Evolutionary conservation across 2,888 invertebrate species (phyloP), one percentile per base, ranked within the genome.

Genomic region (Chirona hameri): DNA sequence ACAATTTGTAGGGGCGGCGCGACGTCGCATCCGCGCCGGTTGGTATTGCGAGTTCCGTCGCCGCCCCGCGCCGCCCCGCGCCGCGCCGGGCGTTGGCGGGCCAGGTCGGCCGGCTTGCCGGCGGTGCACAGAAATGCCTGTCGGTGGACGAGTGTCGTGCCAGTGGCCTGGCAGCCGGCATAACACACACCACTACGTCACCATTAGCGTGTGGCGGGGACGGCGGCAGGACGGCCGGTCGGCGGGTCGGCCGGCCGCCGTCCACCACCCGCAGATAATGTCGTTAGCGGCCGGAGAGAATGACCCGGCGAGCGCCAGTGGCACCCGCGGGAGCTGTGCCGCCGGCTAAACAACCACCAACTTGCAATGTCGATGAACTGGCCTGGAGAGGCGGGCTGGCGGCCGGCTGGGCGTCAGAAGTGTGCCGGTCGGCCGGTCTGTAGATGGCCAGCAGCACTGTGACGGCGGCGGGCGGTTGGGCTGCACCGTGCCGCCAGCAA

Each of bases 151-250:
- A 48, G 48, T 10, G 48, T 48, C 48, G 48, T 48, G 48, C 48
- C 48, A 39, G 15, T 29, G n/a, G 76, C 76, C 76, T 5, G 9
- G 18, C 21, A 29, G 76, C 39, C 5, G 31, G 39, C 76, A 76
- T 76, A 76, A 76, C n/a, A 76, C 76, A 76, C 76, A 39, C 4
- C 76, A 76, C 76, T 76, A 31, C 39, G 39, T 76, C 76, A 76
- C 76, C 76, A 76, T 76, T 76, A 69, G 27, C 39, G 21, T 14
- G 15, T 21, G 31, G 31, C 24, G 76, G 18, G 31, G 39, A 39
- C 39, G 39, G 15, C 27, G 76, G 39, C 76, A 65, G n/a, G 65
- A n/a, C 3, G 65, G 27, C n/a, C 76, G 60, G 10, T 0, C 39
- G 5, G 65, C 39, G 39, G 21, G 15, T 29, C 72, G 31, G 21